Percentiles rank a stretch among this genome's conserved stretches.
phyloP scores from a whole-genome alignment of 2,797 vertebrate genomes.

The Dryobates pubescens region DNA sequence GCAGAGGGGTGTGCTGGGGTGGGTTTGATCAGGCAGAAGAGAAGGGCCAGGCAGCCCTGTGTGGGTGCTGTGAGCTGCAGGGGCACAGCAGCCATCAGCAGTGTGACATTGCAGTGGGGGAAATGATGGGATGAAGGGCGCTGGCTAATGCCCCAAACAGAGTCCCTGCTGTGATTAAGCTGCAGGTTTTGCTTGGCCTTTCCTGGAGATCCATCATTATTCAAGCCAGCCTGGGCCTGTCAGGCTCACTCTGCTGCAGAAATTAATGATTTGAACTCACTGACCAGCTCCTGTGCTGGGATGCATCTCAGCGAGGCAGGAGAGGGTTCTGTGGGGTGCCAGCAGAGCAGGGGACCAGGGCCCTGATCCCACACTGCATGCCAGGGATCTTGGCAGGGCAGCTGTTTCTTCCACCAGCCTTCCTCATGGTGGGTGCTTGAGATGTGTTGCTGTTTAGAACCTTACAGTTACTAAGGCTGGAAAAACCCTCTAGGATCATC shows the following conservation, averaged over 20 bases:
- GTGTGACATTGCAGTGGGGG: background rate
- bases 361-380: background rate
- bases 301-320: background rate
- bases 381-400: background rate
- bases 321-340: background rate
- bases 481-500: too few species aligned
- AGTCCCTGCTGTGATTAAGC: slow-evolving; percentile 44
- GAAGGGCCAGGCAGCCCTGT: background rate
- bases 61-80: background rate
- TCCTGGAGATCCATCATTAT: slow-evolving; percentile 60
- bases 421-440: rapidly evolving
- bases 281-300: background rate
- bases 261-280: slow-evolving; percentile 63
- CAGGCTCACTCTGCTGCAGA: slow-evolving; percentile 30
- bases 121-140: background rate
- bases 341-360: background rate
- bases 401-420: background rate
- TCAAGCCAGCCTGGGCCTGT: slow-evolving; percentile 45
- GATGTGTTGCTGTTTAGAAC: background rate
- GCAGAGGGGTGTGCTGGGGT: background rate
- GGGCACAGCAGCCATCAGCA: background rate
- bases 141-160: slow-evolving; percentile 46
- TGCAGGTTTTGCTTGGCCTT: slow-evolving; percentile 50
- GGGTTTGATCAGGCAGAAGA: background rate
- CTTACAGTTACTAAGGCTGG: too few species aligned